Conservation (phyloP, 2,113 vertebrate species). For the Mugil cephalus region DNA sequence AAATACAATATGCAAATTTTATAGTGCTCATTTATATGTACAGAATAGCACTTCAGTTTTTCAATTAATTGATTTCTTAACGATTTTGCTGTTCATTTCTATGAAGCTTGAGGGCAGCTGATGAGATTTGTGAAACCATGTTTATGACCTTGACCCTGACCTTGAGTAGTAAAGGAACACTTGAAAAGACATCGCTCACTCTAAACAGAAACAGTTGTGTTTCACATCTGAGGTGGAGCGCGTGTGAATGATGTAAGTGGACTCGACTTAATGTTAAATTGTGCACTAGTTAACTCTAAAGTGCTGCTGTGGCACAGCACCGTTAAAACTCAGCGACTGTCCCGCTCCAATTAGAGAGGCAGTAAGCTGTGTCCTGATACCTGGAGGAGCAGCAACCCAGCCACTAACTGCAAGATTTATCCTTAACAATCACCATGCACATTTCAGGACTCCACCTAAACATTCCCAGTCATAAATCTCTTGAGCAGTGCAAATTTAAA, state of each 20-base stretch:
- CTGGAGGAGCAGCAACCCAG: slow-evolving; percentile 20
- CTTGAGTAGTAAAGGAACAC: slow-evolving; percentile 37
- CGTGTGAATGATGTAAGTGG: slow-evolving; percentile 9
- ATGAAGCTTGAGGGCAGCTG: no score
- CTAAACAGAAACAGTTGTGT: slow-evolving; percentile 3
- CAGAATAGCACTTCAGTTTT: neutral
- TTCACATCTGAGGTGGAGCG: slow-evolving; percentile 8
- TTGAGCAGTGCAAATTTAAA: neutral
- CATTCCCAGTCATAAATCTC: slow-evolving; percentile 15
- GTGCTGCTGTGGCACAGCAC: slow-evolving; percentile 34
- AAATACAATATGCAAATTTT: neutral
- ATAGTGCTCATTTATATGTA: neutral
- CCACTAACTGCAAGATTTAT: slow-evolving; percentile 29
- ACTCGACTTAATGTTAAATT: slow-evolving; percentile 30
- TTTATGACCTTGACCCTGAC: slow-evolving; percentile 56
- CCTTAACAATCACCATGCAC: slow-evolving; percentile 23
- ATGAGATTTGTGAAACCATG: neutral
- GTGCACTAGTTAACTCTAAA: slow-evolving; percentile 14
- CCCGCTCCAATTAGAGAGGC: slow-evolving; percentile 33
- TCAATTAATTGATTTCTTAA: neutral
- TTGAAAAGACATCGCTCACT: slow-evolving; percentile 1
- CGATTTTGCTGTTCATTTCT: neutral
- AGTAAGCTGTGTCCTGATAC: slow-evolving; percentile 26
- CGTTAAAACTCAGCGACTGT: slow-evolving; percentile 27
- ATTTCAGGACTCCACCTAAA: slow-evolving; percentile 13